Conservation (phyloP, 2,888 invertebrate genomes). For the Lasius platythorax region DNA sequence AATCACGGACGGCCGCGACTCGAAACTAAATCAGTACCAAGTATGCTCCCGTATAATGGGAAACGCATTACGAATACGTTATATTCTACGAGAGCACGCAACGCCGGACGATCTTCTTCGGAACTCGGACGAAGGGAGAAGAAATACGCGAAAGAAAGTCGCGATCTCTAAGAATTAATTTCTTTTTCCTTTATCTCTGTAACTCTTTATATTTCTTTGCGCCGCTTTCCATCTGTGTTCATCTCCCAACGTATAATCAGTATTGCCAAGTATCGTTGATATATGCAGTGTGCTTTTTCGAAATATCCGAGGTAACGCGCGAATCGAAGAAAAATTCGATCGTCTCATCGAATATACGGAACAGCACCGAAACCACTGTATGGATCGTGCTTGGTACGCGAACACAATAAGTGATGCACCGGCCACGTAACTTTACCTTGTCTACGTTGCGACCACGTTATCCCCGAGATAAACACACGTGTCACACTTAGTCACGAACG, state of each 20-base stretch:
- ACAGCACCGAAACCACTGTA: conserved; percentile 25
- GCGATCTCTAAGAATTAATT: neutral
- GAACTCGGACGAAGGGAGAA: conserved; percentile 21
- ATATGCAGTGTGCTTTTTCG: neutral
- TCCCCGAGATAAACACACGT: conserved; percentile 72
- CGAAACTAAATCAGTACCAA: conserved; percentile 39
- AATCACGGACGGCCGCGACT: conserved; percentile 44
- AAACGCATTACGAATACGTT: conserved; percentile 19
- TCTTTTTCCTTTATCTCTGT: neutral
- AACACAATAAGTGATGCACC: conserved; percentile 53
- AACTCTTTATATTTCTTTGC: conserved; percentile 3
- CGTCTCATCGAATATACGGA: neutral
- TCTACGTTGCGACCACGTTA: conserved; percentile 70
- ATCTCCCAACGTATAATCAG: neutral
- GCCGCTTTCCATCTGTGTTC: neutral
- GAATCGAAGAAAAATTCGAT: neutral
- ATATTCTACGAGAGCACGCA: conserved; percentile 25
- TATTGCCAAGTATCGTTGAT: conserved; percentile 39
- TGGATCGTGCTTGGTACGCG: neutral
- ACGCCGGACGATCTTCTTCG: conserved; percentile 21
- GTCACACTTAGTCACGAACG: conserved; percentile 74
- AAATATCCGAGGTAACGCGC: conserved; percentile 4
- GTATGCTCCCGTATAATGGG: conserved; percentile 16
- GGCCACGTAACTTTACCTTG: conserved; percentile 73
- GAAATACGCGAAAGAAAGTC: conserved; percentile 39